These are phyloP conservation scores for Drosophila tripunctata DNA, from an alignment of 2,888 invertebrate species.

Conservation along the genomic window DNA sequence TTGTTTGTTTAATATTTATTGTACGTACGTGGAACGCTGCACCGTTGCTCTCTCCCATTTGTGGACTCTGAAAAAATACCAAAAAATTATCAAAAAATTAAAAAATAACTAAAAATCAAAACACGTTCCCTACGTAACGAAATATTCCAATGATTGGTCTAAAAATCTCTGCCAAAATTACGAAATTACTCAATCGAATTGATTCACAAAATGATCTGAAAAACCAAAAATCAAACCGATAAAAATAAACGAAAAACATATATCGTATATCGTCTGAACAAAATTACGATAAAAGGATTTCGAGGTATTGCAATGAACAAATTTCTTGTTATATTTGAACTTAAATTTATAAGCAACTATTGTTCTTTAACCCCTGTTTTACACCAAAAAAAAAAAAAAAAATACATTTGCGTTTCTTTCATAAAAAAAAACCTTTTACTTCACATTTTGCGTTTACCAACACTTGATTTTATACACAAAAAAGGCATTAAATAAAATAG, in stretches of 20 bases:
- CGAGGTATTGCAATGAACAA: conserved; percentile 84
- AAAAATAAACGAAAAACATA: conserved; percentile 62
- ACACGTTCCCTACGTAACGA: conserved; percentile 57
- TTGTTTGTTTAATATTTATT: conserved; percentile 78
- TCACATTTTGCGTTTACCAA: conserved; percentile 50
- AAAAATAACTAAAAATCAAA: conserved; percentile 14
- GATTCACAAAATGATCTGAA: conserved; percentile 8
- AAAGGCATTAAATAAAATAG: conserved; percentile 32
- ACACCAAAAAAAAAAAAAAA: too few relatives aligned
- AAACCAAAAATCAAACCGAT: conserved; percentile 39
- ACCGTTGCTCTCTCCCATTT: conserved; percentile 71
- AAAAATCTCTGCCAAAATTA: conserved; percentile 65
- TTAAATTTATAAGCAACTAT: conserved; percentile 78
- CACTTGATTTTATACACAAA: conserved; percentile 38
- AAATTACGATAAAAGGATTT: conserved; percentile 81
- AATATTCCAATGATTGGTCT: conserved; percentile 80
- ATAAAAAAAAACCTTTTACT: conserved; percentile 29
- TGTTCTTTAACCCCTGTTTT: conserved; percentile 63
- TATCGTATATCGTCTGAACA: conserved; percentile 47
- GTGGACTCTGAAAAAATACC: conserved; percentile 46
- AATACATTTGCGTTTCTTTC: conserved; percentile 39
- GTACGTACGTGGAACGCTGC: conserved; percentile 84
- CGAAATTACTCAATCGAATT: conserved; percentile 33
- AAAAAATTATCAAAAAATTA: too few relatives aligned
- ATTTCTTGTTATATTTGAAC: conserved; percentile 78